A percentile compares a stretch with the other conserved stretches of the same genome.
Conservation (phyloP, 2,888 invertebrate species). For the Pomacea canaliculata region DNA sequence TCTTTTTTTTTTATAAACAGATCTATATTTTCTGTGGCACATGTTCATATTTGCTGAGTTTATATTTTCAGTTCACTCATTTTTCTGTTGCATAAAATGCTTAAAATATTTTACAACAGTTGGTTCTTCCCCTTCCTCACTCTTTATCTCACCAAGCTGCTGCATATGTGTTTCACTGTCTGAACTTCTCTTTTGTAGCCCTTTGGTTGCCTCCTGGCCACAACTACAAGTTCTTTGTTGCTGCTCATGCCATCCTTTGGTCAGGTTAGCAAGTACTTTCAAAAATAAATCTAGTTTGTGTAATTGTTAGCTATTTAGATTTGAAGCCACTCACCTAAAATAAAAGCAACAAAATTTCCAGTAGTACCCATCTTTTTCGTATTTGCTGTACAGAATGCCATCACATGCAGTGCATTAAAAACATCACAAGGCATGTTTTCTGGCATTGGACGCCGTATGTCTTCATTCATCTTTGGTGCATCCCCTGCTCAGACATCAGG, state of each 20-base stretch:
- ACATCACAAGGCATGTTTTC: slow-evolving; percentile 76
- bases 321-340: no score
- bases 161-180: background rate
- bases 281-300: no score
- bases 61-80: no score
- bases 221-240: slow-evolving; percentile 90
- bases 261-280: slow-evolving; percentile 68
- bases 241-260: slow-evolving; percentile 78
- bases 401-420: slow-evolving; percentile 67
- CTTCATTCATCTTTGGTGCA: slow-evolving; percentile 83
- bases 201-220: slow-evolving; percentile 86
- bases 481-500: slow-evolving; percentile 68
- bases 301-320: no score
- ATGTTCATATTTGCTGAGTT: no score
- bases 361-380: background rate
- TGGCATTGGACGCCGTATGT: slow-evolving; percentile 85
- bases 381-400: slow-evolving; percentile 65
- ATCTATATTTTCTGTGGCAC: no score
- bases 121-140: no score
- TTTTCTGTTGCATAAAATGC: no score
- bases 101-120: no score
- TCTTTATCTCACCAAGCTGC: no score
- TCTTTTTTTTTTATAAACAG: no score
- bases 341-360: no score
- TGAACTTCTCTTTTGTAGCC: slow-evolving; percentile 72